Evolutionary conservation across 2,797 vertebrate genomes (phyloP), one percentile per base, ranked within the genome.

Genomic region (Betta splendens): DNA sequence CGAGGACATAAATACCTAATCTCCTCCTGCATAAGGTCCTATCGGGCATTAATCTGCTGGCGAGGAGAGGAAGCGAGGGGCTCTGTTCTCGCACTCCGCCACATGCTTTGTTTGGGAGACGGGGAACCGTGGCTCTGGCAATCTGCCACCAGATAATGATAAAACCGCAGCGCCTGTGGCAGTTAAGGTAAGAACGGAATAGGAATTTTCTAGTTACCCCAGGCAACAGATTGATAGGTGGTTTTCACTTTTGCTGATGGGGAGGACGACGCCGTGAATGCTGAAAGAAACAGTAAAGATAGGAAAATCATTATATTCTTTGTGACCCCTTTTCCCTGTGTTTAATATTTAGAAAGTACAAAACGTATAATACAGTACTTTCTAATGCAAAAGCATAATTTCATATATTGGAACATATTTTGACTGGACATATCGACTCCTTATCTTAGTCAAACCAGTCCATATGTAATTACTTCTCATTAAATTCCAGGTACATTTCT

Each of bases 21-120:
- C 75, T 78, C 52, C 9, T 62, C 61, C 68, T 66, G 74, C 74
- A 79, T 78, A 61, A 70, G 57, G 61, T 54, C 71, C 71, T 82
- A 84, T 85, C 71, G 57, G 78, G 36, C 73, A 79, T 81, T 79
- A 86, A 85, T 88, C 77, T 85, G 73, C 44, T 57, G 64, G 72
- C 53, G 75, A 75, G n/a, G 46, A 76, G 64, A 70, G 70, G 66
- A 71, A 75, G 67, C 64, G 52, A 69, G 75, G 52, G 38, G 59
- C 32, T 80, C 42, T 80, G 31, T 81, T 84, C 75, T 70, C 37
- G 42, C 53, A 51, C 45, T 72, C 40, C 7, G 7, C 78, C 26
- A 16, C 57, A 63, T 55, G 72, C 71, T 87, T 84, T 76, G 77
- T 86, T 85, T 67, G 59, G 50, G 74, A 72, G 81, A 74, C 51